Conservation (phyloP, 2,888 invertebrate species). For the Tenthredo mesomela region DNA sequence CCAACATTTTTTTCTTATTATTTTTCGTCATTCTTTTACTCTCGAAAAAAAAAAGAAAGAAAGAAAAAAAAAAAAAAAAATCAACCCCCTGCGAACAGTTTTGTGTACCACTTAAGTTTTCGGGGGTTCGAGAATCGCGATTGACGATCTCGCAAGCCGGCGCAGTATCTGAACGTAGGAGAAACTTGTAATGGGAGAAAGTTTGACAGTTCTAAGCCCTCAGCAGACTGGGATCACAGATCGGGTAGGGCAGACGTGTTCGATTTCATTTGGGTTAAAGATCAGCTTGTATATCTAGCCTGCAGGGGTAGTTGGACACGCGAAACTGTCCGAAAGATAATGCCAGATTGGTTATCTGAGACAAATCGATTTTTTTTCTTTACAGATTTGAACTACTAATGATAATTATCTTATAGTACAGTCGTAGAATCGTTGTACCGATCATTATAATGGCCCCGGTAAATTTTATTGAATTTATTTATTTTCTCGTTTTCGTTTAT, state of each 20-base stretch:
- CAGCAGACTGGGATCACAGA: slow-evolving; percentile 21
- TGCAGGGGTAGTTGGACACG: neutral
- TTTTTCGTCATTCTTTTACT: neutral
- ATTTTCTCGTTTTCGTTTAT: neutral
- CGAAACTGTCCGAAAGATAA: neutral
- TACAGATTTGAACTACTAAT: neutral
- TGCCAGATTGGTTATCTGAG: neutral
- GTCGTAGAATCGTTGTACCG: neutral
- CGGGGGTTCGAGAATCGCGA: slow-evolving; percentile 1
- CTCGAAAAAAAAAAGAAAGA: neutral
- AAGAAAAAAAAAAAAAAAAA: neutral
- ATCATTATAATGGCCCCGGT: neutral
- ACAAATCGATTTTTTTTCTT: neutral
- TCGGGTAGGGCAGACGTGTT: slow-evolving; percentile 37
- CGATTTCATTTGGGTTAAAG: slow-evolving; percentile 35
- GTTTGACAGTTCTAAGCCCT: slow-evolving; percentile 44
- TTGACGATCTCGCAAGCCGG: neutral
- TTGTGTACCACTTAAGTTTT: slow-evolving; percentile 14
- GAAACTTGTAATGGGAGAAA: slow-evolving; percentile 41
- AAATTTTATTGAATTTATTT: neutral
- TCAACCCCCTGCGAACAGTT: neutral
- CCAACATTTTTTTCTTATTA: neutral
- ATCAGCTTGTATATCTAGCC: slow-evolving; percentile 1
- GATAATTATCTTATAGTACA: neutral
- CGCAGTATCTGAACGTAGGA: neutral